These are phyloP conservation scores for Amblyopsis rosae DNA, from an alignment of 2,113 vertebrate genomes.

Conservation along the genomic window DNA sequence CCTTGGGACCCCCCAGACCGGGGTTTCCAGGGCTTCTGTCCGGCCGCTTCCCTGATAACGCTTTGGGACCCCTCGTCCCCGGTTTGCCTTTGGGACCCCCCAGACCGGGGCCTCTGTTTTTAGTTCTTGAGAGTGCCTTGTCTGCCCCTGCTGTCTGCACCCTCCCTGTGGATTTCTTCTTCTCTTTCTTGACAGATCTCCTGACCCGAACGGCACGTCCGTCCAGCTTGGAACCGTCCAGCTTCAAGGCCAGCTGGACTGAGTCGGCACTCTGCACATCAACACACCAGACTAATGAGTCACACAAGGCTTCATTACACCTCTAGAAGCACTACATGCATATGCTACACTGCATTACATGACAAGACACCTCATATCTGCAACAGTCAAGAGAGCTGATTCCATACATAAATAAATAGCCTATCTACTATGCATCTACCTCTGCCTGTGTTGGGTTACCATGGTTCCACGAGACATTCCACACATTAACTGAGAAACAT, in stretches of 20 bases:
- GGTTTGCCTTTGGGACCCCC: background rate
- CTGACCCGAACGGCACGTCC: slow-evolving; percentile 85
- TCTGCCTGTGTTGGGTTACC: no score
- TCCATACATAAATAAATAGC: no score
- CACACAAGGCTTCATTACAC: background rate
- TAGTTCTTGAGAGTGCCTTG: no score
- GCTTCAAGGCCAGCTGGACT: slow-evolving; percentile 88
- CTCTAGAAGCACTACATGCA: background rate
- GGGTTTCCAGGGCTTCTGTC: background rate
- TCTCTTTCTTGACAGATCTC: slow-evolving; percentile 76
- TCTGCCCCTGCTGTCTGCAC: slow-evolving; percentile 11
- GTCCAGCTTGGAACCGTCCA: slow-evolving; percentile 82
- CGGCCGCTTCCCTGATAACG: slow-evolving; percentile 6
- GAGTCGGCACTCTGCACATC: slow-evolving; percentile 81
- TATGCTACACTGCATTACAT: no score
- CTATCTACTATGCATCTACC: no score
- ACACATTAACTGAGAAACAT: no score
- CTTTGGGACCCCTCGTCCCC: background rate
- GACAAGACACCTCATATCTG: no score
- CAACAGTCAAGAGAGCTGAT: no score
- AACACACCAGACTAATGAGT: background rate
- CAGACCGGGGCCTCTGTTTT: background rate
- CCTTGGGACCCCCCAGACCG: background rate
- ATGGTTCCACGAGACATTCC: no score
- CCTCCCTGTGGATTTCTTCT: slow-evolving; percentile 28